A percentile compares a stretch with the other conserved stretches of the same genome.
phyloP scores from a whole-genome alignment of 2,113 vertebrate species.

The Labrus mixtus region DNA sequence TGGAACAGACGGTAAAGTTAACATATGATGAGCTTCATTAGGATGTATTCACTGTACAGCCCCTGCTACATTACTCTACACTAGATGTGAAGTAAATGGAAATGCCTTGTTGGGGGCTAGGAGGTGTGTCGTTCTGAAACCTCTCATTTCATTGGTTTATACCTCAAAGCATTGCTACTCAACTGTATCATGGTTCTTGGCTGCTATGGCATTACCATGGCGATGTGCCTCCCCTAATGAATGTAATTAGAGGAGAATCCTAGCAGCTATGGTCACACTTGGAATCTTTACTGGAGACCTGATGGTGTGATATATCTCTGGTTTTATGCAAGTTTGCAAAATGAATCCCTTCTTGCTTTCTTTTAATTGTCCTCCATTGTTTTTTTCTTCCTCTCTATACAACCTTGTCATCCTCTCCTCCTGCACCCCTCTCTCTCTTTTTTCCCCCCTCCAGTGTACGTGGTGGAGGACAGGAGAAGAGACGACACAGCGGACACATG shows the following conservation, averaged over 20 bases:
- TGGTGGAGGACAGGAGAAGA: slow-evolving; percentile 92
- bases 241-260: slow-evolving; percentile 53
- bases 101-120: background rate
- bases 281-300: slow-evolving; percentile 32
- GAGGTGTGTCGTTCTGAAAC: background rate
- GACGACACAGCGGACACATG: slow-evolving; percentile 88
- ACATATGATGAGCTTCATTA: slow-evolving; percentile 12
- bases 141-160: background rate
- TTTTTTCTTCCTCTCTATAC: background rate
- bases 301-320: background rate
- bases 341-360: slow-evolving; percentile 33
- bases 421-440: background rate
- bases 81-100: slow-evolving; percentile 2
- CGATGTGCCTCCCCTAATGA: slow-evolving; percentile 51
- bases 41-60: slow-evolving; percentile 7
- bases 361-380: slow-evolving; percentile 6
- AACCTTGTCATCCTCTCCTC: background rate
- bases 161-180: slow-evolving; percentile 27
- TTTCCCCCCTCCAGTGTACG: slow-evolving; percentile 86
- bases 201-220: slow-evolving; percentile 56
- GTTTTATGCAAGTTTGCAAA: slow-evolving; percentile 13
- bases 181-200: slow-evolving; percentile 12
- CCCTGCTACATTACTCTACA: background rate
- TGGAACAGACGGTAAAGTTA: slow-evolving; percentile 31
- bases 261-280: slow-evolving; percentile 46